Evolutionary conservation across 2,888 invertebrate genomes (phyloP), one percentile per base, ranked within the genome.

Genomic region (Ypsolopha sequella): DNA sequence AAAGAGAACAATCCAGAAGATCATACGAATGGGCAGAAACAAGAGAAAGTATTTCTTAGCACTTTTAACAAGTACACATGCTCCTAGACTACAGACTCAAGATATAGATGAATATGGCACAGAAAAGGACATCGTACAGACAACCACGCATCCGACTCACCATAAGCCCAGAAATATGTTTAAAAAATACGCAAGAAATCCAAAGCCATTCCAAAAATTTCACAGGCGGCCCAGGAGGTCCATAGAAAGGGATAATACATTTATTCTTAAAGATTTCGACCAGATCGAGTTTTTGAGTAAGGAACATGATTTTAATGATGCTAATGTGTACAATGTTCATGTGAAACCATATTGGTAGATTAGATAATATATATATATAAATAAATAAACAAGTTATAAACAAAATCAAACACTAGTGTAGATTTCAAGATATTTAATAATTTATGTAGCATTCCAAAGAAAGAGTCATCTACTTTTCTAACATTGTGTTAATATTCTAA

Each of bases 1-100:
- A 4, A 84, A 68, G 57, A 64, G 80, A 41, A 82, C 76, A 2
- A 70, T 81, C 38, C 85, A 85, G 59, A 85, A 81, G 62, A 84
- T 85, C 7, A 84, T 84, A 57, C 84, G 76, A 56, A 80, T 76
- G 57, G 75, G 72, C 6, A 69, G 55, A 51, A 56, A 61, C 0
- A 77, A 66, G n/a, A 73, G 64, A 51, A 80, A 71, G 52, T 47
- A 72, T 1, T 76, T 70, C 41, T 55, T 69, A 6, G 35, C 11
- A 3, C 10, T 39, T 11, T 39, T 36, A 41, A 33, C 11, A 7
- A 49, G 41, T 41, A 49, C 41, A 34, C 41, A 7, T 2, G 39
- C 9, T 6, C 14, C 36, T 7, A 10, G n/a, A 13, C 6, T 39
- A 7, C 9, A 14, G 34, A 7, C 49, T 1, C 49, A 38, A 8